These are phyloP conservation scores for Nephrotoma appendiculata DNA, from an alignment of 2,888 invertebrate genomes.

Conservation along the genomic window DNA sequence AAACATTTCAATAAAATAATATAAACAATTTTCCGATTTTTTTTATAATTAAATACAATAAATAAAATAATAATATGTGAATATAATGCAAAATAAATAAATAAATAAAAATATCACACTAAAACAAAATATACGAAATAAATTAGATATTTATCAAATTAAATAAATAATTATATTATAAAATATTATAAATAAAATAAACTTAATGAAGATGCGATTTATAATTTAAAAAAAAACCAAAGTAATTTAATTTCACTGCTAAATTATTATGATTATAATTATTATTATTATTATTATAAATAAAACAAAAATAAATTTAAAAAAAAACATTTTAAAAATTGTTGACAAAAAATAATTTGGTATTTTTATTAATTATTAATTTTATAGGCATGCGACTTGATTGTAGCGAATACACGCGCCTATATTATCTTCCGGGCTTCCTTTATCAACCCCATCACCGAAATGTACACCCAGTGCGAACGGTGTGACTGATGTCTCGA, in stretches of 20 bases:
- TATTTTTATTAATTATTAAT: neutral
- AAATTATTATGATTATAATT: neutral
- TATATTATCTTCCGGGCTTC: conserved; percentile 64
- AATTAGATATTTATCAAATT: neutral
- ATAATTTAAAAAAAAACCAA: neutral
- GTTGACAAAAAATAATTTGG: neutral
- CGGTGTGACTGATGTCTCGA: conserved; percentile 62
- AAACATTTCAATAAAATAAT: neutral
- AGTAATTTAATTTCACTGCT: neutral
- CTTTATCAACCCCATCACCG: conserved; percentile 48
- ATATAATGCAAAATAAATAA: neutral
- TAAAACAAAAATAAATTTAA: neutral
- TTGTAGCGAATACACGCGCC: conserved; percentile 64
- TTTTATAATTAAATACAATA: neutral
- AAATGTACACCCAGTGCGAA: conserved; percentile 68
- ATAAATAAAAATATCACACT: neutral
- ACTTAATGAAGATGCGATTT: neutral
- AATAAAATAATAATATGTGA: neutral
- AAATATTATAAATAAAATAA: neutral
- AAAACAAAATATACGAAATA: neutral
- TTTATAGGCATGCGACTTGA: conserved; percentile 49
- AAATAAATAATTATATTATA: neutral
- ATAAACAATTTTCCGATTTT: neutral
- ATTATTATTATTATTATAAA: neutral
- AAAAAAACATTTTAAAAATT: neutral